Conservation (phyloP, 2,797 vertebrate species). For the Hapalemur alaotrensis region DNA sequence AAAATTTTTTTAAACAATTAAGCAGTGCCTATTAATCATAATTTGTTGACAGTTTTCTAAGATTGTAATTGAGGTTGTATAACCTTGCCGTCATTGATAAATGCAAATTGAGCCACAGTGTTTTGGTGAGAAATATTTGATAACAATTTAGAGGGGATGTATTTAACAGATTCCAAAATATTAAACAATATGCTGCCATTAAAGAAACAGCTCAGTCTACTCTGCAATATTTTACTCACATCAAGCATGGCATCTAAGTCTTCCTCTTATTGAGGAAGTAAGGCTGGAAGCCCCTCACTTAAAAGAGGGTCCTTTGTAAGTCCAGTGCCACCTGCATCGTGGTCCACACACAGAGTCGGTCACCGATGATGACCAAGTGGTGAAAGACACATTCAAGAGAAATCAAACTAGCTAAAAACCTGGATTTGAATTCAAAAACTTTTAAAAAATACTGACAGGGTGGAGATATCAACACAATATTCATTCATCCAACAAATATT, state of each 20-base stretch:
- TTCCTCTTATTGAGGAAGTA: not conserved
- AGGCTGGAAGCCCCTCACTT: not conserved
- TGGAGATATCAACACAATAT: not conserved
- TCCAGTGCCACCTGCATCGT: no score
- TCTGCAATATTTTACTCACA: not conserved
- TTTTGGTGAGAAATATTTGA: not conserved
- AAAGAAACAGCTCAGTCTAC: not conserved
- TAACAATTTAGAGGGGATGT: not conserved
- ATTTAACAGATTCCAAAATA: not conserved
- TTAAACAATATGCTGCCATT: not conserved
- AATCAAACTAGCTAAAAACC: not conserved
- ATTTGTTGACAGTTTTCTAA: slow-evolving; percentile 52
- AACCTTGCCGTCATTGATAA: slow-evolving; percentile 39
- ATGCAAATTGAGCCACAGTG: not conserved
- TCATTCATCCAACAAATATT: not conserved
- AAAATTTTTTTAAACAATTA: slow-evolving; percentile 28
- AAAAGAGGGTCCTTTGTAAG: not conserved
- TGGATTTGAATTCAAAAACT: not conserved
- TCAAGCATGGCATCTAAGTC: not conserved
- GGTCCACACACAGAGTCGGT: not conserved
- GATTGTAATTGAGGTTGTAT: slow-evolving; percentile 50
- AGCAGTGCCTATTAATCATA: slow-evolving; percentile 40
- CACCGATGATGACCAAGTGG: not conserved
- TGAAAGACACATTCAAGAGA: not conserved
- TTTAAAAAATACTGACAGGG: not conserved